Evolutionary conservation across 1,140 invertebrate species (phyloP), one percentile per base, ranked within the genome.

Genomic region (Drosophila bipectinata): DNA sequence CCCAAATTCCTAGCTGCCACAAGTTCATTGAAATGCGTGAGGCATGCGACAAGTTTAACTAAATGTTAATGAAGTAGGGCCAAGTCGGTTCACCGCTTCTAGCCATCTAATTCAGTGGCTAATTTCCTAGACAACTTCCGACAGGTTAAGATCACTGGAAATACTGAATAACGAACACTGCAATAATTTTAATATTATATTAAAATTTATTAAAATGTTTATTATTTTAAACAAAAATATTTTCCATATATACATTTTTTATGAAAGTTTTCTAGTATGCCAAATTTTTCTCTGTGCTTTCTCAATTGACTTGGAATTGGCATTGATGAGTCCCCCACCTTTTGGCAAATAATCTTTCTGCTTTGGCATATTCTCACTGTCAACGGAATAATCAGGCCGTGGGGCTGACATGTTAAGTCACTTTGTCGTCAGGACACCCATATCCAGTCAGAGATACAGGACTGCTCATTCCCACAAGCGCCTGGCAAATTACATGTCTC

Each of bases 341-440:
- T 49, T 66, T 54, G 18, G 60, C 60, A 49, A 75, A 74, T 66
- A 58, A 57, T 64, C 54, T 59, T 66, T 63, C 15, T 34, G 39
- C 54, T 32, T 51, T 59, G 52, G 71, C 63, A 64, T 71, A 69
- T 78, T 74, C 66, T 32, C 53, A 51, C 66, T 85, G 78, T 78
- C 82, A 82, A 64, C 51, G 83, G 52, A 78, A 79, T 87, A 87
- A 87, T 87, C 82, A 77, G 79, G 34, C 74, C 45, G 72, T 63
- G 63, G 53, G 72, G 30, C 71, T 75, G 82, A 87, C 82, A 85
- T 87, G 74, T 77, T 81, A 85, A 85, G 82, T 85, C 81, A 85
- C 79, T 85, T 77, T 67, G 68, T 64, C 59, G 72, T 60, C 72
- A 9, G 58, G 45, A 61, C 68, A 48, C 44, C 59, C 53, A 71